Evolutionary conservation across 2,113 vertebrate genomes (phyloP), one percentile per base, ranked within the genome.

Genomic region (Hystrix brachyura): DNA sequence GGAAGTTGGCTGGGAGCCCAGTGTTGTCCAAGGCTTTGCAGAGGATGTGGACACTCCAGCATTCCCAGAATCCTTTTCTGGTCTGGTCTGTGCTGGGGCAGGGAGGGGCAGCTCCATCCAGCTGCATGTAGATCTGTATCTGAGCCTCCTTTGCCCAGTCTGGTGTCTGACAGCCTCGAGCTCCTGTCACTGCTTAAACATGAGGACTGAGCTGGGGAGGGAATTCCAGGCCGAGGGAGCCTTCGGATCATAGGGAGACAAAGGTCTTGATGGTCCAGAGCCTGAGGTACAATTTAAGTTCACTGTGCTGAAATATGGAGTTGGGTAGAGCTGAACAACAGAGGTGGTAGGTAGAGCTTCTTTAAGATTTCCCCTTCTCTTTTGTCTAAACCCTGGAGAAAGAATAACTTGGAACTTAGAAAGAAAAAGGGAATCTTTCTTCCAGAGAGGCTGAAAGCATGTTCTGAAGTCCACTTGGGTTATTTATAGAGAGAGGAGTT

Each of bases 401-500:
- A 93, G 57, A 93, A 80, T 67, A 90, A 76, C 17, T 87, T 34
- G 55, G 57, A 87, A 80, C 84, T 94, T 48, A 85, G 82, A 67
- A 88, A 25, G 59, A 55, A 91, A 59, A 88, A 8, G 74, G 64
- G n/a, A 57, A n/a, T 90, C 14, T 93, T 86, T 72, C 25, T 90
- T 92, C 80, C 43, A 60, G 69, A 90, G 76, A 59, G 46, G 25
- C 48, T 88, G 59, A 74, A 78, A 76, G 48, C 38, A 87, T 46
- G 67, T 57, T 67, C n/a, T 51, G 21, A 76, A 67, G 71, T 64
- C 87, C 64, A 67, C 78, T 64, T 71, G 87, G 43, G 93, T 94
- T 96, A 88, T 93, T 88, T 93, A 76, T 80, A 85, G 86, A 94
- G 65, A 76, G 67, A 74, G 59, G 43, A 38, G 25, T 94, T 93